phyloP scores from a whole-genome alignment of 2,888 invertebrate genomes.

The Diadegma fenestrale region DNA sequence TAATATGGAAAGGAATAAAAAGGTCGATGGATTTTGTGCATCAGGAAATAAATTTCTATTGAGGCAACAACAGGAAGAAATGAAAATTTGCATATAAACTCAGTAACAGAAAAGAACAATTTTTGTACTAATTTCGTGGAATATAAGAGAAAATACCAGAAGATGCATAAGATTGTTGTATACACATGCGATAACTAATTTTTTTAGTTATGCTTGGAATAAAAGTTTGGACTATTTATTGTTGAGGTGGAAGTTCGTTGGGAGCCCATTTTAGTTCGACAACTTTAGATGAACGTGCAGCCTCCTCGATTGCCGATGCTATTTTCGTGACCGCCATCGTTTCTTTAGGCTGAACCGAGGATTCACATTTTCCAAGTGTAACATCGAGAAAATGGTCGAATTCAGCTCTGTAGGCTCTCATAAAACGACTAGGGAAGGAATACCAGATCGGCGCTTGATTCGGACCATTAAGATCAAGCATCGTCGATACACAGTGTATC shows the following conservation, averaged over 20 bases:
- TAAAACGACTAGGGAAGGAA: constrained; percentile 88
- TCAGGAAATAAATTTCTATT: constrained; percentile 11
- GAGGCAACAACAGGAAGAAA: constrained; percentile 36
- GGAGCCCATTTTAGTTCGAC: constrained; percentile 86
- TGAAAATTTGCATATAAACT: neutral
- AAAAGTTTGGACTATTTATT: constrained; percentile 44
- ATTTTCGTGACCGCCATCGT: constrained; percentile 87
- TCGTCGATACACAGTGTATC: constrained; percentile 84
- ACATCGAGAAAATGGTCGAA: constrained; percentile 88
- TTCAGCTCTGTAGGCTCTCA: constrained; percentile 86
- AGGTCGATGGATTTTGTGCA: constrained; percentile 42
- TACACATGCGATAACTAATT: neutral
- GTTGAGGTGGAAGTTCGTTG: constrained; percentile 83
- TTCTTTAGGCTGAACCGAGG: constrained; percentile 85
- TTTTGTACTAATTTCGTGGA: constrained; percentile 74
- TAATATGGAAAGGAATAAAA: constrained; percentile 38
- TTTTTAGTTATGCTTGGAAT: constrained; percentile 12
- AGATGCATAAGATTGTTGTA: constrained; percentile 23
- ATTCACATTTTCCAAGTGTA: constrained; percentile 85
- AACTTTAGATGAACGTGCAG: constrained; percentile 86
- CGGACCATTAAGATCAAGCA: constrained; percentile 84
- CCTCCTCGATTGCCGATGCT: constrained; percentile 87
- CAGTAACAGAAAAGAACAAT: constrained; percentile 66
- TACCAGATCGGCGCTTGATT: constrained; percentile 86
- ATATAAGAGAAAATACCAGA: constrained; percentile 66